These are phyloP conservation scores for Alentia gelatinosa DNA, from an alignment of 2,888 invertebrate species.

Conservation along the genomic window DNA sequence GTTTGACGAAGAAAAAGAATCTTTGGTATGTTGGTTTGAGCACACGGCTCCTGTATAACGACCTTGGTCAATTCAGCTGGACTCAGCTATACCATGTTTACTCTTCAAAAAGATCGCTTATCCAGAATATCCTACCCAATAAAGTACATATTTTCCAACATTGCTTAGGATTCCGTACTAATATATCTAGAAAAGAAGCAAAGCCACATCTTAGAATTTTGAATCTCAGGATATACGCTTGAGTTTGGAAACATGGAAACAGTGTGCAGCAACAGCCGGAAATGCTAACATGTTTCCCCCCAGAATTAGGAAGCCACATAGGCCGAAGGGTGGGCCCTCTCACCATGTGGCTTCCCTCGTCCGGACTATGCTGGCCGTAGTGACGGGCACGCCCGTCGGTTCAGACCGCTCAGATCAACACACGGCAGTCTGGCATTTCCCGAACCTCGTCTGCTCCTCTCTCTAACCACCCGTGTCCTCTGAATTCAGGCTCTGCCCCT, in stretches of 20 bases:
- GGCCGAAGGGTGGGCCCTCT: background rate
- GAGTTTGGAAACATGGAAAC: background rate
- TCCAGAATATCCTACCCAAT: background rate
- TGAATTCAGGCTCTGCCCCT: background rate
- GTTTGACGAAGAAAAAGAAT: background rate
- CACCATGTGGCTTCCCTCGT: background rate
- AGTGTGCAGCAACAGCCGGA: background rate
- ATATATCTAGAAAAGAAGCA: no score
- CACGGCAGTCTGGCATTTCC: background rate
- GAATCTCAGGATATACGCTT: background rate
- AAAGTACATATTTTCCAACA: background rate
- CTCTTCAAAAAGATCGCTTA: background rate
- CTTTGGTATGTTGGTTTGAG: constrained; percentile 42
- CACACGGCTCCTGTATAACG: background rate
- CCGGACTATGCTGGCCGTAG: no score
- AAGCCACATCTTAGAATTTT: no score
- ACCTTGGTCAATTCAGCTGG: background rate
- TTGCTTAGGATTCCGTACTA: background rate
- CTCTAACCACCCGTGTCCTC: background rate
- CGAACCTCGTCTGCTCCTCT: background rate
- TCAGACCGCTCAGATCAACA: background rate
- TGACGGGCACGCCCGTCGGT: background rate
- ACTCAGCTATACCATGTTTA: background rate
- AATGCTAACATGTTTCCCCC: no score
- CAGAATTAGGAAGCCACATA: no score